Evolutionary conservation across 53 echinoderm and acorn worm species (phyloP).

Genomic region (Antedon mediterranea): DNA sequence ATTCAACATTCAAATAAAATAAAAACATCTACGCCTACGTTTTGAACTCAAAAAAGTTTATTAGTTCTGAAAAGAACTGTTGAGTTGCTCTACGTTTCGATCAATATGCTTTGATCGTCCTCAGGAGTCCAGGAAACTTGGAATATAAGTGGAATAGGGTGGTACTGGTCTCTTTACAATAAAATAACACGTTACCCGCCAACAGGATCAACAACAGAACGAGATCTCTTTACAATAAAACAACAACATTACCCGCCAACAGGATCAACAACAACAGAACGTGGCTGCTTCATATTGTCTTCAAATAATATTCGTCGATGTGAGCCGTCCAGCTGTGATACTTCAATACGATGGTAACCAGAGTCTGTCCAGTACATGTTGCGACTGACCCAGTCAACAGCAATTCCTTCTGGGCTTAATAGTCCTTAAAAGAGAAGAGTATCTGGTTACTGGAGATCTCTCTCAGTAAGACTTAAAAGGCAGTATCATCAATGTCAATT

Average conservation of each 20-base stretch:
- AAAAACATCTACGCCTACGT: neutral
- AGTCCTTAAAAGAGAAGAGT: conserved; percentile 18
- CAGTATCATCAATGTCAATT: neutral
- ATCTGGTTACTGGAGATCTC: too few species aligned
- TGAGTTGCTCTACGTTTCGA: too few species aligned
- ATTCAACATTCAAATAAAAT: neutral
- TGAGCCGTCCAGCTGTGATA: conserved; percentile 61
- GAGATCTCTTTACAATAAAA: too few species aligned
- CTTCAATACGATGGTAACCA: conserved; percentile 87
- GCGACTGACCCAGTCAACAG: conserved; percentile 67
- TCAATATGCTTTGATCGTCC: too few species aligned
- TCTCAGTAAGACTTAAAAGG: neutral
- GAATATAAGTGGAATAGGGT: too few species aligned
- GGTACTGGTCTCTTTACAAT: too few species aligned
- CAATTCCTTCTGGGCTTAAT: conserved; percentile 78
- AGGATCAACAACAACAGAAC: conserved; percentile 61
- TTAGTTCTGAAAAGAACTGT: too few species aligned
- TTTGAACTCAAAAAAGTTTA: neutral
- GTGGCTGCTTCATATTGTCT: conserved; percentile 56
- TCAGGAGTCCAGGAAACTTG: too few species aligned
- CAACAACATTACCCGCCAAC: conserved; percentile 82
- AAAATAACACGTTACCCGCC: too few species aligned
- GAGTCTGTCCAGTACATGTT: conserved; percentile 99
- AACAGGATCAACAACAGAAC: too few species aligned
- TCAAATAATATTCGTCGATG: conserved; percentile 60